These are phyloP conservation scores for Ditula angustiorana DNA, from an alignment of 2,888 invertebrate genomes.

Conservation along the genomic window DNA sequence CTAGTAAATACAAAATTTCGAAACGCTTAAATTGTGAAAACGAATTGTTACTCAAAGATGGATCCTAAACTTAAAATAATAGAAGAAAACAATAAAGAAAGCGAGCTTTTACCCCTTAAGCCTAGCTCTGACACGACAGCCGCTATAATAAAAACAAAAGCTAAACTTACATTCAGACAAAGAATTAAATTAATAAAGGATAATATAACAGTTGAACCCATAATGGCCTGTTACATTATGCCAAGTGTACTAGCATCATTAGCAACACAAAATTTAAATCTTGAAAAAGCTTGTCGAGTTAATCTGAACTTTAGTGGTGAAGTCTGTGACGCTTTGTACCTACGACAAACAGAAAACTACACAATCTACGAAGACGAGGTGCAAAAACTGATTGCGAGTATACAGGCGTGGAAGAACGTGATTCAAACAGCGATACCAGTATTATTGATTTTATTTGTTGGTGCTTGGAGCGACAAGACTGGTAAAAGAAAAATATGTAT, in stretches of 20 bases:
- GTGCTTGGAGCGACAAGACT: constrained; percentile 91
- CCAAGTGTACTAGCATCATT: constrained; percentile 88
- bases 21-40: neutral
- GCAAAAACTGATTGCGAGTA: constrained; percentile 89
- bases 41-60: neutral
- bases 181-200: constrained; percentile 70
- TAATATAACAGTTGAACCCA: constrained; percentile 90
- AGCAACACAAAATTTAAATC: constrained; percentile 92
- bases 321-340: constrained; percentile 90
- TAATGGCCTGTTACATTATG: constrained; percentile 89
- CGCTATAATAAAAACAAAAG: constrained; percentile 46
- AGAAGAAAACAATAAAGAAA: constrained; percentile 46
- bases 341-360: constrained; percentile 88
- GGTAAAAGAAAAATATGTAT: constrained; percentile 92
- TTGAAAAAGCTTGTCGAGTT: constrained; percentile 94
- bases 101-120: constrained; percentile 64
- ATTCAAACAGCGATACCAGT: constrained; percentile 93
- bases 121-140: constrained; percentile 43
- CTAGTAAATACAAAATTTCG: neutral
- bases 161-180: constrained; percentile 61
- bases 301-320: constrained; percentile 89
- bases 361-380: constrained; percentile 86
- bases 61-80: constrained; percentile 39
- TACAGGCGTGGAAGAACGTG: constrained; percentile 94
- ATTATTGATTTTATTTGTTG: constrained; percentile 92